Base-by-base conservation (phyloP, 2,797 vertebrate species). In the Champsocephalus esox region DNA sequence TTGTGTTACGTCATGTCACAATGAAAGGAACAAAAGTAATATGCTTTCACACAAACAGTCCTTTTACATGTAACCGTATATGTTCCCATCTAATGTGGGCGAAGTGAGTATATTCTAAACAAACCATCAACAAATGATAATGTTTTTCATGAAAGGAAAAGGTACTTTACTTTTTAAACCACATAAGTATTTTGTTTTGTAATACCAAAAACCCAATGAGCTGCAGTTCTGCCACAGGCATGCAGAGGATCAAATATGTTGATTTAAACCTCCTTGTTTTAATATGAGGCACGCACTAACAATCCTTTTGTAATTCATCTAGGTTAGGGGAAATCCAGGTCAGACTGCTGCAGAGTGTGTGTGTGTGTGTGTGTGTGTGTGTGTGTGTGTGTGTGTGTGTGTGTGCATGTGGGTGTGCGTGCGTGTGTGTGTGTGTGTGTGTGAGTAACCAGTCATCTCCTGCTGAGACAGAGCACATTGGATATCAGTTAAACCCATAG, bases 221-320 rank as follows among this genome's bases (percentile, higher is more conserved):
- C 67, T 66, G 61, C 74, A 77, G 80, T 65, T 73, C 72, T 54
- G 59, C 87, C 70, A 66, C 49, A 76, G 78, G 77, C 80, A 81
- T 56, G 63, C 68, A 55, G 55, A 77, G 80, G 72, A 80, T 82
- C 83, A 85, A 75, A 81, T 77, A 71, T 3, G 44, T 58, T 58
- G 61, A 69, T 75, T 81, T 69, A 76, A 81, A 50, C 59, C 55
- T 34, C 66, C 64, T 81, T 72, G 72, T 86, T 87, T 88, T 71
- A 87, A 90, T 87, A 90, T 81, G 81, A 88, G 87, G 87, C 84
- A 87, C 77, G 75, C 85, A 86, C 82, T 85, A 90, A 84, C 74
- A 80, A 89, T 85, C 77, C 87, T 73, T 81, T 82, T 87, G 84
- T 90, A 88, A 92, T 93, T 90, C 90, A 90, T 85, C 79, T 65